Evolutionary conservation across 2,888 invertebrate species (phyloP).

Genomic region (Endotricha flammealis): DNA sequence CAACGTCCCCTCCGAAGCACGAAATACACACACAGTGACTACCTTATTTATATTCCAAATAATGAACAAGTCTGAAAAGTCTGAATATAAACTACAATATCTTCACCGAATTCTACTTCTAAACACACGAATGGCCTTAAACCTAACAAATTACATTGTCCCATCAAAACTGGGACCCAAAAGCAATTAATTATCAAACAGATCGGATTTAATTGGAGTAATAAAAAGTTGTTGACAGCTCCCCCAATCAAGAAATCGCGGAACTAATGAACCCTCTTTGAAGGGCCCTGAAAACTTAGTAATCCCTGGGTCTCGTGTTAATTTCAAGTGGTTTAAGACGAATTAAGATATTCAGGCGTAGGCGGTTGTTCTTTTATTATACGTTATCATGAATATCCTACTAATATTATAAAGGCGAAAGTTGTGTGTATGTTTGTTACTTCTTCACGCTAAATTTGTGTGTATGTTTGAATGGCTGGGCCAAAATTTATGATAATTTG

Average conservation of each 20-base stretch:
- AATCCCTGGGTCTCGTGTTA: not conserved
- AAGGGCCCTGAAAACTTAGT: not conserved
- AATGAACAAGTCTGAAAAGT: no score
- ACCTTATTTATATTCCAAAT: no score
- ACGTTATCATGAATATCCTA: no score
- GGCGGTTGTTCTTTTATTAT: not conserved
- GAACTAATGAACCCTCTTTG: not conserved
- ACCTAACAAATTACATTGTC: not conserved
- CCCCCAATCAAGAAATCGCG: not conserved
- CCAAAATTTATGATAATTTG: no score
- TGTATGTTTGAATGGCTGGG: no score
- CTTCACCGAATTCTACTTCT: no score
- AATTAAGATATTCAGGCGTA: not conserved
- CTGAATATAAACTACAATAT: no score
- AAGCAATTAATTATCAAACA: conserved; percentile 1
- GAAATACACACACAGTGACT: no score
- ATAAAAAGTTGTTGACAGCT: conserved; percentile 10
- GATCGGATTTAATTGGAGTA: conserved; percentile 4
- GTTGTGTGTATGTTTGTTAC: no score
- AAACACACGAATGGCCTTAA: not conserved
- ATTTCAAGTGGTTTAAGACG: not conserved
- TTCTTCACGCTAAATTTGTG: no score
- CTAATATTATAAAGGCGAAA: no score
- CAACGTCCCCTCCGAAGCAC: no score
- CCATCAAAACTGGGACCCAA: not conserved